A percentile compares a stretch with the other conserved stretches of the same genome.
Conservation (phyloP, 53 echinoderm and acorn worm species). For the Hippasteria phrygiana region DNA sequence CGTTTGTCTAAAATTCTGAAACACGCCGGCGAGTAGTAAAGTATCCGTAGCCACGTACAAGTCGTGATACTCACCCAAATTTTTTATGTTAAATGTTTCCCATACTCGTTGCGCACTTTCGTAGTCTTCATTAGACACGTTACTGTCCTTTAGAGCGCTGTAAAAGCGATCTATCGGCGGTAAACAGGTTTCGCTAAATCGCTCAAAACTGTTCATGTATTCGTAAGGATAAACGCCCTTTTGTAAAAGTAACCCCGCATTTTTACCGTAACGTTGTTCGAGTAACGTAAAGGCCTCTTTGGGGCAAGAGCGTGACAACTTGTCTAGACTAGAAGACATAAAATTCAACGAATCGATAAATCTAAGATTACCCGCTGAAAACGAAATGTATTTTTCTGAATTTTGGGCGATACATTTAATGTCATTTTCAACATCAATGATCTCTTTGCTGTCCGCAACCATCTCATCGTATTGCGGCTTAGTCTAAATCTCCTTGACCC, state of each 20-base stretch:
- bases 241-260: slow-evolving; percentile 21
- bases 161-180: slow-evolving; percentile 45
- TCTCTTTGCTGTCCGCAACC: no score
- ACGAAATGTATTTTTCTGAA: slow-evolving; percentile 63
- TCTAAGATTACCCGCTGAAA: slow-evolving; percentile 57
- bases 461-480: no score
- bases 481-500: no score
- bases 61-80: slow-evolving; percentile 67
- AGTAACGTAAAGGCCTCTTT: slow-evolving; percentile 30
- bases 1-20: slow-evolving; percentile 41
- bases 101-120: slow-evolving; percentile 57
- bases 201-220: slow-evolving; percentile 55
- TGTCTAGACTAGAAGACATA: slow-evolving; percentile 49
- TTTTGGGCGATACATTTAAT: slow-evolving; percentile 68
- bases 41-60: slow-evolving; percentile 54
- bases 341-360: slow-evolving; percentile 69
- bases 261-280: background rate
- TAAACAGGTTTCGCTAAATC: slow-evolving; percentile 50
- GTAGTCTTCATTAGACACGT: slow-evolving; percentile 57
- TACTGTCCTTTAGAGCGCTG: slow-evolving; percentile 38
- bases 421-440: slow-evolving; percentile 23
- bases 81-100: slow-evolving; percentile 22
- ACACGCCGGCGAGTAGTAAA: slow-evolving; percentile 59
- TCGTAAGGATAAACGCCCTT: slow-evolving; percentile 75
- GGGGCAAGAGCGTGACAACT: slow-evolving; percentile 40